phyloP scores from a whole-genome alignment of 2,888 invertebrate species.

The Sesia apiformis region DNA sequence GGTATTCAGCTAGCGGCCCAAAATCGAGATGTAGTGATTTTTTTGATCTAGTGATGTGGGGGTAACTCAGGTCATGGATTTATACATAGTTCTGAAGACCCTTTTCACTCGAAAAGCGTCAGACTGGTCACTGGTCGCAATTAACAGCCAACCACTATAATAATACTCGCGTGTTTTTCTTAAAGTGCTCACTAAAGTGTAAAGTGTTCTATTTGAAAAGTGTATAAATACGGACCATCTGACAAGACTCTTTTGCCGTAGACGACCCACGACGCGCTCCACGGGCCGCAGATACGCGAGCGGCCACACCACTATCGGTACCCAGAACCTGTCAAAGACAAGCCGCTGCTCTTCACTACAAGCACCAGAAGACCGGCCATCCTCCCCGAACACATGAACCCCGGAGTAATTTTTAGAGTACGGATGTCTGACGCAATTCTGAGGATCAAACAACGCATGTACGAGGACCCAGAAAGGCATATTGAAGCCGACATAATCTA shows the following conservation, averaged over 20 bases:
- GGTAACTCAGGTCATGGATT: too few relatives aligned
- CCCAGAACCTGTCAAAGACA: constrained; percentile 59
- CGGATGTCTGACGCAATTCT: constrained; percentile 65
- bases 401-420: constrained; percentile 60
- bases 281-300: constrained; percentile 54
- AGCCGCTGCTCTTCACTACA: constrained; percentile 48
- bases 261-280: constrained; percentile 22
- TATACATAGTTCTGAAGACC: too few relatives aligned
- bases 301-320: constrained; percentile 60
- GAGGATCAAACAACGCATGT: constrained; percentile 62
- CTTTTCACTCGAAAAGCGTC: too few relatives aligned
- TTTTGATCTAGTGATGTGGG: too few relatives aligned
- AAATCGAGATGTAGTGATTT: too few relatives aligned
- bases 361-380: constrained; percentile 50
- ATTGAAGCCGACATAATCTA: constrained; percentile 66
- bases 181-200: too few relatives aligned
- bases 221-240: not conserved
- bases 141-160: too few relatives aligned
- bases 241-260: constrained; percentile 27
- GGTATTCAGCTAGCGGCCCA: too few relatives aligned
- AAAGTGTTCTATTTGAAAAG: too few relatives aligned
- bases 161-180: too few relatives aligned
- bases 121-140: too few relatives aligned
- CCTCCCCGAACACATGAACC: constrained; percentile 62
- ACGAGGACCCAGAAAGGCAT: constrained; percentile 60